Evolutionary conservation across 2,797 vertebrate species (phyloP), one percentile per base, ranked within the genome.

Genomic region (Ptychadena robeensis): DNA sequence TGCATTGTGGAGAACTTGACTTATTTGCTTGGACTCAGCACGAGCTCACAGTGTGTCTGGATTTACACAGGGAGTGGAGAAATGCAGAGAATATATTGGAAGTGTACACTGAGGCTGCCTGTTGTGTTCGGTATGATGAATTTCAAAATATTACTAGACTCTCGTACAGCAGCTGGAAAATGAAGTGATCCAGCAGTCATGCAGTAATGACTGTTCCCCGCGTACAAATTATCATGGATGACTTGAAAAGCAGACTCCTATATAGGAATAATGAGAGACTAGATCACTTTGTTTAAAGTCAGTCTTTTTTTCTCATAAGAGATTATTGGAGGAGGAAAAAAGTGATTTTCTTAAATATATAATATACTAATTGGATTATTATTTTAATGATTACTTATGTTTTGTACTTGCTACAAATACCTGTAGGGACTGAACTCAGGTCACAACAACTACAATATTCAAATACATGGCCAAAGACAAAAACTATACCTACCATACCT

Each of bases 121-220:
- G 57, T 73, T 79, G 77, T 79, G 66, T 79, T 34, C 22, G 31
- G 37, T 65, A 71, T 34, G 71, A 40, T 73, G 30, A 66, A 35
- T 38, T 30, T 81, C 30, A 75, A 73, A 69, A 74, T 81, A 67
- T 48, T 65, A 73, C n/a, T 65, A 61, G 66, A 38, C 71, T 35
- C 15, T 67, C 44, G 30, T n/a, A 30, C 32, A 59, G 27, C 72
- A 82, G 71, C 48, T 75, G 80, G 71, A 82, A 82, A 61, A 82
- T 75, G 38, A 74, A 75, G 72, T 74, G 71, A 28, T 73, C 71
- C 61, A 81, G 61, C 70, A 74, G 71, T 32, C 40, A 57, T 66
- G 32, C 14, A 27, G 28, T 67, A 74, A 81, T 81, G 71, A 81
- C 63, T 81, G 34, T 81, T 73, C 22, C 59, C 64, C 32, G 64